Base-by-base conservation (phyloP, 2,113 vertebrate genomes). In the Xiphophorus hellerii region DNA sequence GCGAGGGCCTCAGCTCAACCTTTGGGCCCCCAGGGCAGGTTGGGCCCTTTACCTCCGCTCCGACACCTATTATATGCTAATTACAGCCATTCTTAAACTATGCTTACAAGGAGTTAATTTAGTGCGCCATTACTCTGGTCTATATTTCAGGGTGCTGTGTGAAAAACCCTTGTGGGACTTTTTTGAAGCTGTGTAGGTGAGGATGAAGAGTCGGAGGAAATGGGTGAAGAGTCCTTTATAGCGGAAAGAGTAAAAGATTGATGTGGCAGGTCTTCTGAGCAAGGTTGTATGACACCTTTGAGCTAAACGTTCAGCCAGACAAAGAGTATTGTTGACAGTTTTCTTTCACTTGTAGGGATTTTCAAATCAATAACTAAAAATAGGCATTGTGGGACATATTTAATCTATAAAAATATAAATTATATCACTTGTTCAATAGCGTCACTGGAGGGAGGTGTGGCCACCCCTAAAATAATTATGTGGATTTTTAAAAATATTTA, bases 51-150 rank as follows among this genome's bases (percentile, higher is more conserved):
- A 89, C 88, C 92, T 90, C 87, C 93, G 96, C 95, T 94, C 90
- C 82, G 37, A 90, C 96, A 95, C 95, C 96, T 96, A 97, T 97
- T 96, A 97, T 94, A 96, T 94, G 95, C 95, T 97, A 97, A 98
- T 98, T 97, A 97, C 93, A 94, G 93, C 88, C 94, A 94, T 94
- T 97, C 95, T 95, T 96, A 96, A 96, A 92, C 84, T 94, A 93
- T 95, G 94, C 91, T 96, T 96, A 95, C 95, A 96, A 97, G 95
- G 95, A 97, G 96, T 97, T 97, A 97, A 98, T 97, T 97, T 97
- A 97, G 96, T 94, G 94, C 94, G 94, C 93, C 94, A 96, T 95
- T 96, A 96, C 91, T 78, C 85, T 89, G 85, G 94, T 96, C 96
- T 94, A 96, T 97, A 96, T 97, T 95, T 97, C 96, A 97, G 87